Evolutionary conservation across 2,888 invertebrate genomes (phyloP).

Genomic region (Macaria notata): DNA sequence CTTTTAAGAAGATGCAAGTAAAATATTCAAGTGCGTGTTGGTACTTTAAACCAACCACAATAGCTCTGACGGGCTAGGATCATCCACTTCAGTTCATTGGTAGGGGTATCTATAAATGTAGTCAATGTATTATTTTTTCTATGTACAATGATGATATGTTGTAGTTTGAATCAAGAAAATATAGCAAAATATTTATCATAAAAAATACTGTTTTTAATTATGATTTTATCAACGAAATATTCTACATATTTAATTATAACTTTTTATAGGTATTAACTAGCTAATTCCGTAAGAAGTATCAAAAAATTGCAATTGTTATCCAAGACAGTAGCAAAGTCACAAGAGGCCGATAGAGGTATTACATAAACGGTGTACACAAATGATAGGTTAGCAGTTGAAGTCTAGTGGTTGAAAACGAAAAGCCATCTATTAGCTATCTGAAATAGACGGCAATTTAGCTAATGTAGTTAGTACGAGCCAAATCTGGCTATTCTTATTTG

Average conservation of each 20-base stretch:
- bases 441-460: slow-evolving; percentile 40
- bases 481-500: slow-evolving; percentile 11
- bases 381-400: slow-evolving; percentile 39
- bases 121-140: neutral
- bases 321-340: slow-evolving; percentile 39
- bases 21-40: slow-evolving; percentile 51
- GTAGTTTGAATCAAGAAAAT: no score
- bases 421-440: slow-evolving; percentile 41
- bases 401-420: slow-evolving; percentile 42
- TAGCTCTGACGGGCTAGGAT: slow-evolving; percentile 46
- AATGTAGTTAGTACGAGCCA: slow-evolving; percentile 31
- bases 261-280: no score
- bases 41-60: slow-evolving; percentile 52
- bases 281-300: no score
- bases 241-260: no score
- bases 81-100: slow-evolving; percentile 51
- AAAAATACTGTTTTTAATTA: no score
- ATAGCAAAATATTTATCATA: no score
- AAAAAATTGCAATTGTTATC: neutral
- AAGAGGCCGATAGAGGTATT: slow-evolving; percentile 39
- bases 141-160: no score
- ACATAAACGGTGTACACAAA: slow-evolving; percentile 40
- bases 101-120: slow-evolving; percentile 43
- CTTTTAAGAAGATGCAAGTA: slow-evolving; percentile 47
- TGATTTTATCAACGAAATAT: no score